These are phyloP conservation scores for Saccopteryx leptura DNA, from an alignment of 2,113 vertebrate genomes.

Conservation along the genomic window DNA sequence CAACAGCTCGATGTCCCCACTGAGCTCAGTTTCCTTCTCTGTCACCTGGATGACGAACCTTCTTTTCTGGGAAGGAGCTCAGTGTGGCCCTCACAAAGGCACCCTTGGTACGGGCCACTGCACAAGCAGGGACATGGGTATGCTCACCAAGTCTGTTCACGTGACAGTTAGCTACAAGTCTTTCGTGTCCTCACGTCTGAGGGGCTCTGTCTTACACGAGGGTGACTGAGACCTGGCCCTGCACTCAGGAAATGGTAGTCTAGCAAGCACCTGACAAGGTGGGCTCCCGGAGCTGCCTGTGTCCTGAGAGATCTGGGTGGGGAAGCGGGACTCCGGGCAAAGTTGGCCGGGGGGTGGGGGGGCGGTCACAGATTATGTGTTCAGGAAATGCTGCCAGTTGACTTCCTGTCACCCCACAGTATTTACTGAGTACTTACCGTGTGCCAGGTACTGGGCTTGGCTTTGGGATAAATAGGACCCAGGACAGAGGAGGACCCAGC, in stretches of 20 bases:
- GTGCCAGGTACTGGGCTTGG: not conserved
- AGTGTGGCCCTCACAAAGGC: fast-evolving
- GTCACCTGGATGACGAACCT: not conserved
- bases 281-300: not conserved
- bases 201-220: not conserved
- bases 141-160: fast-evolving
- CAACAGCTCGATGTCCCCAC: fast-evolving
- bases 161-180: too few relatives aligned
- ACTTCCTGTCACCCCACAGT: fast-evolving
- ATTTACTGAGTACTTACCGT: not conserved
- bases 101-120: fast-evolving
- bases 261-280: not conserved
- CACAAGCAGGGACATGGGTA: fast-evolving
- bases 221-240: not conserved
- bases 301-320: fast-evolving
- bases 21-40: not conserved
- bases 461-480: not conserved
- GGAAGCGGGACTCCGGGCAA: not conserved
- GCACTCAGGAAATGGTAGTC: not conserved
- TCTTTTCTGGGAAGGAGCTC: not conserved
- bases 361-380: too few relatives aligned
- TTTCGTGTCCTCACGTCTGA: fast-evolving
- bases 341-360: not conserved
- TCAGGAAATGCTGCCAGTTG: not conserved
- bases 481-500: not conserved